Evolutionary conservation across 2,113 vertebrate species (phyloP).

Genomic region (Oxyura jamaicensis): DNA sequence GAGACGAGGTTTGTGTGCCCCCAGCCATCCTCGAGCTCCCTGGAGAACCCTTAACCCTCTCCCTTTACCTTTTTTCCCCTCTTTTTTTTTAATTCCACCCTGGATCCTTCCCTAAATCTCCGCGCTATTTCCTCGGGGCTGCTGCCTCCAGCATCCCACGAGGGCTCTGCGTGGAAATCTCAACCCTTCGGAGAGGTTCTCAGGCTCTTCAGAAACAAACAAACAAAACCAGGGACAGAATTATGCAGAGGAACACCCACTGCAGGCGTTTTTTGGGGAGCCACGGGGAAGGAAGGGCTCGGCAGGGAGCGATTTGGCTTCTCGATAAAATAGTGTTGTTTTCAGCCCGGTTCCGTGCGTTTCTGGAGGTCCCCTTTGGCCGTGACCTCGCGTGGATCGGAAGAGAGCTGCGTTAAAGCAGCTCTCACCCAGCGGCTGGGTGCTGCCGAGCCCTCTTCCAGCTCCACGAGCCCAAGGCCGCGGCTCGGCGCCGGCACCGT

Average conservation of each 20-base stretch:
- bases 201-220: neutral
- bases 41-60: neutral
- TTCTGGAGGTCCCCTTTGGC: neutral
- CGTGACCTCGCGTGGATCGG: neutral
- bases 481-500: neutral
- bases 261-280: neutral
- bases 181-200: neutral
- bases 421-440: too few species aligned
- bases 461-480: neutral
- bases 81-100: neutral
- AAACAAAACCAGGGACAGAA: too few species aligned
- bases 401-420: too few species aligned
- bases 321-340: neutral
- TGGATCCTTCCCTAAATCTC: neutral
- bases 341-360: accelerated
- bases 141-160: neutral
- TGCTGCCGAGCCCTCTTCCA: neutral
- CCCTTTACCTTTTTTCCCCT: accelerated
- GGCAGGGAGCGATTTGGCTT: neutral
- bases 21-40: too few species aligned
- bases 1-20: too few species aligned
- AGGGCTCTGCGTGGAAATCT: neutral
- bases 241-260: neutral
- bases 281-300: neutral
- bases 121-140: neutral